Evolutionary conservation across 2,113 vertebrate species (phyloP), one percentile per base, ranked within the genome.

Genomic region (Python bivittatus): DNA sequence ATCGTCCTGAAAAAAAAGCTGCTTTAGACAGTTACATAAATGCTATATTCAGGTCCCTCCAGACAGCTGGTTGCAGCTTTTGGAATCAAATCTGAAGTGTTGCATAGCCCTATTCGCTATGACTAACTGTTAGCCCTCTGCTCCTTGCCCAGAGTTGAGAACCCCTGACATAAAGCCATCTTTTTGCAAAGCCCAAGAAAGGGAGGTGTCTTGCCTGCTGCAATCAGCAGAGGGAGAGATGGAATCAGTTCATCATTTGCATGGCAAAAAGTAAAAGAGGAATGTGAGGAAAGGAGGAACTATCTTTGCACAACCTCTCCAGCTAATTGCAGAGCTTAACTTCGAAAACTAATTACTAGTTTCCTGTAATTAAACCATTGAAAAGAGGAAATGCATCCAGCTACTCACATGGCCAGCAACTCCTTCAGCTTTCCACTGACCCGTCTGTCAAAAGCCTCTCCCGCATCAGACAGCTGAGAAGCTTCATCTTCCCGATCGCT

Each of bases 381-480:
- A 1, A 6, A 42, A 72, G 64, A 86, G 42, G 17, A 33, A 88
- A 12, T 4, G 86, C 79, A 57, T 52, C 29, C n/a, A 6, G 42
- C 60, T 68, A 98, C 98, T 98, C 95, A 99, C 99, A 98, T 58
- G 0, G 97, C 96, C 92, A 99, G 95, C 90, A 98, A 94, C 25
- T 99, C 97, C 84, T 98, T 97, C 64, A 99, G 98, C 95, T 98
- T 99, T 22, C 99, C 99, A 17, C 98, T 98, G 61, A 99, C 92
- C 8, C 94, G 96, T 44, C 96, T 97, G 95, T 99, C 97, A 83
- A 99, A 98, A 44, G 93, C 96, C 86, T 98, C 98, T 13, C 98
- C 99, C 0, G 98, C 97, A 23, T 97, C 97, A 2, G 99, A 99
- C 86, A 99, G 96, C 57, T 97, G 97, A 54, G 97, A 85, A 22